Evolutionary conservation across 1,140 invertebrate species (phyloP), one percentile per base, ranked within the genome.

Genomic region (Bursaphelenchus mucronatus): DNA sequence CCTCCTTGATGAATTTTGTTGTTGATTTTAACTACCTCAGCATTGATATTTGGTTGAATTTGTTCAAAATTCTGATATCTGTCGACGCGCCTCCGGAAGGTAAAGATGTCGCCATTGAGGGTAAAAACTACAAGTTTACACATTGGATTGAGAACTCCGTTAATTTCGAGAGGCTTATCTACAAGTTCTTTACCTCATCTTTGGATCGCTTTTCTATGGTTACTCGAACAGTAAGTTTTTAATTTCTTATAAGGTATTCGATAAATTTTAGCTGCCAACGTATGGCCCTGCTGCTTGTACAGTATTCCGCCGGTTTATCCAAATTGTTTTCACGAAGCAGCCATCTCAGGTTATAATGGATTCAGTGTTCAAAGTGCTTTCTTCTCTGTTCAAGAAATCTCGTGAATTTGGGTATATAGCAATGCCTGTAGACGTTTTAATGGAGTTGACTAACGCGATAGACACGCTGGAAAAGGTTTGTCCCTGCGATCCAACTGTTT

Each of bases 251-350:
- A 30, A 54, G 3, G 52, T 54, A n/a, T 30, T 70, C 64, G 10
- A 40, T 30, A 9, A 21, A 41, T 71, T 68, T 67, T 21, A 68
- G 63, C 17, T 65, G 13, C 30, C 66, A 21, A 55, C 45, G 5
- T 66, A 52, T 57, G 64, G 64, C 8, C 64, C 64, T n/a, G 64
- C 64, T 13, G 30, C 68, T 15, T 40, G 19, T 11, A 15, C 40
- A 41, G 65, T 51, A 19, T 66, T 66, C 51, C 21, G 63, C 9
- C 66, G 45, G 11, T 66, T 66, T 30, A 17, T 66, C 19, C 40
- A 51, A n/a, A 59, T 59, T 13, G 40, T 59, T 3, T 59, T 59
- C 41, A 59, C 41, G 9, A 44, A 59, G 40, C 11, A 41, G 3
- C 11, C 45, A 0, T 50, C 45, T 2, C 15, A 39, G 11, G 57